Base-by-base conservation (phyloP, 2,113 vertebrate genomes). In the Ageneiosus marmoratus region DNA sequence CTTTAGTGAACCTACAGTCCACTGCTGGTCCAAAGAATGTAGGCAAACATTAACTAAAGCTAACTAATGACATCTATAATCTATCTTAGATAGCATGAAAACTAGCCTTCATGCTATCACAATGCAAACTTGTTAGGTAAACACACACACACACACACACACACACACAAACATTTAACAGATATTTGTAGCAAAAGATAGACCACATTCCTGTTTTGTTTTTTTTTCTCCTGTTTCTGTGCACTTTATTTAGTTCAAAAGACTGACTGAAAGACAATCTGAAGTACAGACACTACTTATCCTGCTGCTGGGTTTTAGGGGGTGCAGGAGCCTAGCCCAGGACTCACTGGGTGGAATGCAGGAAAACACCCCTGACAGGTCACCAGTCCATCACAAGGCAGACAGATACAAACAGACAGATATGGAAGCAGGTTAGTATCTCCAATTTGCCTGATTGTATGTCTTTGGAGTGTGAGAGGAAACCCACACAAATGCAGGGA, bases 11-110 rank as follows among this genome's bases (percentile, higher is more conserved):
- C 12, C 41, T 70, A 15, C 37, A 5, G 37, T 41, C 41, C 24
- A 72, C 22, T 72, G 41, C 24, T 72, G 11, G 24, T 13, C 46
- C 46, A 50, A 18, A n/a, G 24, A 48, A 50, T 73, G 24, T 48
- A 27, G 70, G 44, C 70, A 48, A 73, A 73, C 12, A 50, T 73
- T 73, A 73, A 73, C 46, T 73, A 16, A 50, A 29, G 13, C 24
- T 46, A 41, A 41, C 20, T 72, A 69, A 69, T 1, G 10, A 24
- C 20, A 44, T 1, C 65, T 69, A 69, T 41, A 41, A 24, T 24
- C 65, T 24, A 37, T 41, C n/a, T n/a, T n/a, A n/a, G 34, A 41
- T 44, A 41, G 18, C 62, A 9, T 67, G 34, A 11, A 41, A 69
- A 67, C 63, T 41, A 67, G 34, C 22, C 18, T 41, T 7, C 10